phyloP scores from a whole-genome alignment of 2,888 invertebrate species.

The Habrosyne pyritoides region DNA sequence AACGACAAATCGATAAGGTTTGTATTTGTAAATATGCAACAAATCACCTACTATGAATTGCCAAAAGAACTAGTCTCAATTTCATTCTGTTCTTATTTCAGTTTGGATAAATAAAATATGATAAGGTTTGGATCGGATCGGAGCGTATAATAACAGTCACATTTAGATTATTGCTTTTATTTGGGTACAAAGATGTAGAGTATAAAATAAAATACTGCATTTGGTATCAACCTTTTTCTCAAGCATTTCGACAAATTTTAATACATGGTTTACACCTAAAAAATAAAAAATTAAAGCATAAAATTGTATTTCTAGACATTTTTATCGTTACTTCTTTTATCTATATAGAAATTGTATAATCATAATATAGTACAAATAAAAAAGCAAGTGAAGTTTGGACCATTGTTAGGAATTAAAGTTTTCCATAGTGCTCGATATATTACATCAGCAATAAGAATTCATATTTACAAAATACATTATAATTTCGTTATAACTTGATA shows the following conservation, averaged over 20 bases:
- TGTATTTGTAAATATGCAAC: slow-evolving; percentile 60
- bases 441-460: slow-evolving; percentile 73
- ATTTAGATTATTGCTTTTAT: slow-evolving; percentile 77
- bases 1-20: slow-evolving; percentile 47
- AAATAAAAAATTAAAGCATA: slow-evolving; percentile 79
- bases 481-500: slow-evolving; percentile 70
- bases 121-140: neutral
- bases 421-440: slow-evolving; percentile 77
- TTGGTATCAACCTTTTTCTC: slow-evolving; percentile 80
- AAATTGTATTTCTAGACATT: slow-evolving; percentile 71
- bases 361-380: slow-evolving; percentile 78
- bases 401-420: slow-evolving; percentile 82
- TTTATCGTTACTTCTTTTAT: slow-evolving; percentile 63
- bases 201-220: slow-evolving; percentile 83
- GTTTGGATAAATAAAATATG: neutral
- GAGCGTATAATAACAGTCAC: slow-evolving; percentile 8
- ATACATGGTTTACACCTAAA: slow-evolving; percentile 76
- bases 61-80: slow-evolving; percentile 31
- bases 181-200: slow-evolving; percentile 82
- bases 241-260: slow-evolving; percentile 81
- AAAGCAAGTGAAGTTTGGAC: slow-evolving; percentile 82
- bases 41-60: slow-evolving; percentile 26
- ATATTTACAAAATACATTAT: slow-evolving; percentile 75
- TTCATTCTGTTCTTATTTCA: slow-evolving; percentile 12
- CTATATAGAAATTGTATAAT: slow-evolving; percentile 81